These are phyloP conservation scores for Myotis brandtii DNA, from an alignment of 2,113 vertebrate genomes.

Conservation along the genomic window DNA sequence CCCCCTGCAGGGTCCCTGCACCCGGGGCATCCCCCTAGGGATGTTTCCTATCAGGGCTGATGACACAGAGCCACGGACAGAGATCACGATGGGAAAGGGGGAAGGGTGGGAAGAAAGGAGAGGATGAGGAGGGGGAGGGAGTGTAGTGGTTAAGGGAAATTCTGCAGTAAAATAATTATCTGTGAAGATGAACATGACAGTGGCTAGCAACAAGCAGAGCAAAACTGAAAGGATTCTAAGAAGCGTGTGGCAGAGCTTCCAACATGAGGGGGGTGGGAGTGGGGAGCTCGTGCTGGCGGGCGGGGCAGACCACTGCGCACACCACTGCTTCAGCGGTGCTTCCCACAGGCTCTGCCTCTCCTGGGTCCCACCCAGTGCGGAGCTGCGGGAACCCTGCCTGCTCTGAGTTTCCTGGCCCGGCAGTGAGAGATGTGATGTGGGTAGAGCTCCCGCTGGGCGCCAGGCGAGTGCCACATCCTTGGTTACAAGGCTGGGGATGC, in stretches of 20 bases:
- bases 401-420: neutral
- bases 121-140: neutral
- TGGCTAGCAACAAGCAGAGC: neutral
- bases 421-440: neutral
- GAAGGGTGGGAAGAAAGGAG: neutral
- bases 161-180: neutral
- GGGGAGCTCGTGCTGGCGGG: fast-evolving
- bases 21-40: neutral
- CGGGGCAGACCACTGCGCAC: neutral
- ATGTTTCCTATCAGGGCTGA: neutral
- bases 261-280: fast-evolving
- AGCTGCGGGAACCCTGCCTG: neutral
- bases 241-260: fast-evolving
- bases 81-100: neutral
- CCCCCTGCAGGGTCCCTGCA: too few species aligned
- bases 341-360: neutral
- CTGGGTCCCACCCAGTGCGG: fast-evolving
- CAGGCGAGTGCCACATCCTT: neutral
- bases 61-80: neutral
- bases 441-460: neutral
- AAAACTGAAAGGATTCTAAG: fast-evolving
- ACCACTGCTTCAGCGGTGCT: fast-evolving
- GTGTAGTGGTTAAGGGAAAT: too few species aligned
- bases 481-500: neutral
- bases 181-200: too few species aligned